These are phyloP conservation scores for Orcinus orca DNA, from an alignment of 2,113 vertebrate genomes.

Conservation along the genomic window DNA sequence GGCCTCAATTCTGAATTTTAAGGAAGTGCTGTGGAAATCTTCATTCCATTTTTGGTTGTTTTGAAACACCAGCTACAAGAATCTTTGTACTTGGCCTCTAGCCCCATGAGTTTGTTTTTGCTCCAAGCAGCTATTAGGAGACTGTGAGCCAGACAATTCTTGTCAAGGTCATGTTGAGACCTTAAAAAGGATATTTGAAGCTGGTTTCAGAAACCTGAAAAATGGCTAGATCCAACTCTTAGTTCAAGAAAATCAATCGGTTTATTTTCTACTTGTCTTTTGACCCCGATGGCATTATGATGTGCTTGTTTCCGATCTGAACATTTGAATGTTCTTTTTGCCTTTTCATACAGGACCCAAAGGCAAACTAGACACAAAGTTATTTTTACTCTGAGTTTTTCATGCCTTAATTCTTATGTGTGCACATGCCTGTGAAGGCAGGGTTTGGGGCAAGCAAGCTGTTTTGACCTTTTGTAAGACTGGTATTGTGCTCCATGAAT, in stretches of 20 bases:
- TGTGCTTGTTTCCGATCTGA: constrained; percentile 24
- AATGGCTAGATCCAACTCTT: background rate
- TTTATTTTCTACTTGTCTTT: constrained; percentile 38
- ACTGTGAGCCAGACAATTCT: constrained; percentile 46
- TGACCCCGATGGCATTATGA: background rate
- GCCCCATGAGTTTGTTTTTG: constrained; percentile 54
- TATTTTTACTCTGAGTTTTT: constrained; percentile 51
- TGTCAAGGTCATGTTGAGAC: constrained; percentile 15
- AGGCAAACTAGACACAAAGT: constrained; percentile 36
- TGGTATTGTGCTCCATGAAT: background rate
- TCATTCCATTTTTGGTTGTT: constrained; percentile 71
- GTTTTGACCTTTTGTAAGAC: background rate
- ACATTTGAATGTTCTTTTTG: constrained; percentile 24
- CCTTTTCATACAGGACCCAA: background rate
- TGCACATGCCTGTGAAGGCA: background rate
- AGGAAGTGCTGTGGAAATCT: constrained; percentile 40
- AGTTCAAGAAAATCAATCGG: constrained; percentile 44
- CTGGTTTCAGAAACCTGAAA: constrained; percentile 48
- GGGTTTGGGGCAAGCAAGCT: background rate
- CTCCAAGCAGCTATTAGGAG: constrained; percentile 49
- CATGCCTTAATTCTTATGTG: constrained; percentile 11
- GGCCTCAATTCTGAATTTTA: background rate
- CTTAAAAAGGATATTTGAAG: constrained; percentile 59
- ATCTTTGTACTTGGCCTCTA: constrained; percentile 63
- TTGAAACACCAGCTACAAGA: constrained; percentile 57